These are phyloP conservation scores for Parnassius glacialis DNA, from an alignment of 2,888 invertebrate genomes.

Conservation along the genomic window DNA sequence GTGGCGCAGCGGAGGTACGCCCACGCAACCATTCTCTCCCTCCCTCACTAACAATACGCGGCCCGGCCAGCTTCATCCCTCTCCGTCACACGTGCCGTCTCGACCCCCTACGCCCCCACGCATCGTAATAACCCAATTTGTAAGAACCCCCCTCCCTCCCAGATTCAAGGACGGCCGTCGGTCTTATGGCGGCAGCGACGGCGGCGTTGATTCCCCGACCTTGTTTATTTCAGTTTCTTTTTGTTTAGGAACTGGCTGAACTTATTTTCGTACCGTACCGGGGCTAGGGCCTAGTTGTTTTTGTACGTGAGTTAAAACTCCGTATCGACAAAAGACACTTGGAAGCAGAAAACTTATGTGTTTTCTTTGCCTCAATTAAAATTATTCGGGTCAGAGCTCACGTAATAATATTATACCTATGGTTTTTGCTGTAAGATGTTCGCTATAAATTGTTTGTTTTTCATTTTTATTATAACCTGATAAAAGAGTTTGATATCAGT, in stretches of 20 bases:
- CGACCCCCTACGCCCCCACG: conserved; percentile 68
- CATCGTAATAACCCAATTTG: conserved; percentile 81
- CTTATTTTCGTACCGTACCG: conserved; percentile 73
- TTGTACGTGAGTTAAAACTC: conserved; percentile 50
- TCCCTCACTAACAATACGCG: conserved; percentile 33
- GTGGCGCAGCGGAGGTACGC: conserved; percentile 74
- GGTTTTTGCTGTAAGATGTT: background rate
- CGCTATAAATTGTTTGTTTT: background rate
- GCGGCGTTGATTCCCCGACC: conserved; percentile 80
- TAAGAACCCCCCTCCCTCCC: conserved; percentile 72
- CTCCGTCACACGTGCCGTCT: conserved; percentile 61
- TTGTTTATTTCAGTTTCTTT: conserved; percentile 81
- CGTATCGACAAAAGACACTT: conserved; percentile 24
- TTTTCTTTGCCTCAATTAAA: conserved; percentile 1
- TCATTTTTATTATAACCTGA: background rate
- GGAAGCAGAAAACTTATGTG: conserved; percentile 32
- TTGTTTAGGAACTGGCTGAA: conserved; percentile 78
- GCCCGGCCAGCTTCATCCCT: conserved; percentile 34
- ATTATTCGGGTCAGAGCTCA: conserved; percentile 12
- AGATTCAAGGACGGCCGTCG: conserved; percentile 80
- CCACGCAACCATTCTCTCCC: conserved; percentile 61
- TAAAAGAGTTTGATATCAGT: background rate
- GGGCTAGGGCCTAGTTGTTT: conserved; percentile 58
- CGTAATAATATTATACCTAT: background rate
- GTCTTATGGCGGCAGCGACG: conserved; percentile 80